Evolutionary conservation across 1,140 invertebrate genomes (phyloP), one percentile per base, ranked within the genome.

Genomic region (Drosophila watanabei): DNA sequence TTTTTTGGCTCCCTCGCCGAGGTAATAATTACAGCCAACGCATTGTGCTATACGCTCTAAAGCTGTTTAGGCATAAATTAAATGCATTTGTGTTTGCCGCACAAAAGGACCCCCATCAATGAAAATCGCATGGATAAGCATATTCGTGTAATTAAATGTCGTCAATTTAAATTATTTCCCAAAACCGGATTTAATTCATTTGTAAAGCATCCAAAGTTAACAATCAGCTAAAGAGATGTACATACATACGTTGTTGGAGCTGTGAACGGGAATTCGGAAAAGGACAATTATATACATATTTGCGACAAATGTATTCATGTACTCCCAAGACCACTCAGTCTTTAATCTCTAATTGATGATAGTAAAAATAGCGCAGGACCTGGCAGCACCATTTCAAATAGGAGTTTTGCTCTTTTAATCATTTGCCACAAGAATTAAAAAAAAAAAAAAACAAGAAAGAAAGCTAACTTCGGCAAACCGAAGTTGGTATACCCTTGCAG

Each of bases 51-150:
- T 18, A 58, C 39, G 41, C 43, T 48, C 45, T 62, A 81, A 82
- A 87, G 68, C 64, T 68, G 82, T 85, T 84, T 85, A 85, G 82
- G 54, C 65, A 70, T 46, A 71, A 82, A 82, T 79, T 79, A 86
- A 82, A 71, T 82, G 70, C 59, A 87, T 87, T 87, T 82, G 75
- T 65, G 75, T 79, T 76, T 75, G 75, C 41, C 68, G 30, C 16
- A 60, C 54, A 49, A 72, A 72, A 33, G 37, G 35, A 46, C 37
- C 33, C 14, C 43, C 20, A 35, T 37, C 48, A 57, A 72, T 51
- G 20, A 24, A 30, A 48, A 30, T 41, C 35, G 66, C 63, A 46
- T 57, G 64, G 49, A 45, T 63, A 51, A 20, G n/a, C 68, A 43
- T 43, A 58, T 72, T 61, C 37, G 32, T 16, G 43, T 39, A 73